phyloP scores from a whole-genome alignment of 1,140 invertebrate species.

The Drosophila oshimai region DNA sequence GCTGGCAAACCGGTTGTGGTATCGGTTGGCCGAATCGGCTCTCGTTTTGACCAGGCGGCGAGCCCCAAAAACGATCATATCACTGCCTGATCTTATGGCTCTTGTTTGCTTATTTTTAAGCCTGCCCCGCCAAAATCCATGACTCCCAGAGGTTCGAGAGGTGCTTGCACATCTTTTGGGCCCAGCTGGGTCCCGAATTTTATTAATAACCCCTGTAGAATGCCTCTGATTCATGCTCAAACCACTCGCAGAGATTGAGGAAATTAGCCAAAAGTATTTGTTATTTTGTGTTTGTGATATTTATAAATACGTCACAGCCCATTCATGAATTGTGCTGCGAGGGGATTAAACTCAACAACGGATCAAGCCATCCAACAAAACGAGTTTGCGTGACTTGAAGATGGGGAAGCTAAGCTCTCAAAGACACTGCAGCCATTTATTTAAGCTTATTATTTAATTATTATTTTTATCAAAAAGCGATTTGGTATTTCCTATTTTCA shows the following conservation, averaged over 20 bases:
- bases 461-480: neutral
- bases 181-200: constrained; percentile 22
- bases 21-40: constrained; percentile 6
- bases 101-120: constrained; percentile 39
- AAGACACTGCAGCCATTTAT: constrained; percentile 10
- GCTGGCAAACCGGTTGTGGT: constrained; percentile 62
- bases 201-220: constrained; percentile 32
- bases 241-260: constrained; percentile 21
- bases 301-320: constrained; percentile 31
- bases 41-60: constrained; percentile 7
- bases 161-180: constrained; percentile 15
- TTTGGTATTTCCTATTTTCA: neutral
- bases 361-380: constrained; percentile 18
- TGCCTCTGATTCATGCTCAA: constrained; percentile 19
- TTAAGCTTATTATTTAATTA: neutral
- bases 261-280: constrained; percentile 34
- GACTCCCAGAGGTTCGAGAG: constrained; percentile 18
- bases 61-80: constrained; percentile 36
- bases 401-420: constrained; percentile 11
- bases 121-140: constrained; percentile 14
- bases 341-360: constrained; percentile 20
- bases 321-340: constrained; percentile 31
- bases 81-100: constrained; percentile 29
- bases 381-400: constrained; percentile 11
- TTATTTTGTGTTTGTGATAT: constrained; percentile 42